Evolutionary conservation across 2,113 vertebrate species (phyloP).

Genomic region (Todiramphus chloris): DNA sequence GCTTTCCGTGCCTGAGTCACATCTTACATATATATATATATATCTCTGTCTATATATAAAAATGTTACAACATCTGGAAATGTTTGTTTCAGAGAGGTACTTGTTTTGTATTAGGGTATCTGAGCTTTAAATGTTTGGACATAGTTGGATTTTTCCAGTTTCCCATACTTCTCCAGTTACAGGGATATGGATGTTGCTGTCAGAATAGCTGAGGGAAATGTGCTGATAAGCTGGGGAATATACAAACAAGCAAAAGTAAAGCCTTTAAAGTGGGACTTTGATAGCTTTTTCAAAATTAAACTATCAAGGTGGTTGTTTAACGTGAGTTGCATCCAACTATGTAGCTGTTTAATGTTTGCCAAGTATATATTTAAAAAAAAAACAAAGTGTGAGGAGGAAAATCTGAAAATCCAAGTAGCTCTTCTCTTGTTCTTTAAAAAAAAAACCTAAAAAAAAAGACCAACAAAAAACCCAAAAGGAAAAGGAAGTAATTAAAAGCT

Average conservation of each 20-base stretch:
- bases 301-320: not conserved
- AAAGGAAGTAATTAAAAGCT: slow-evolving; percentile 29
- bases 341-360: not conserved
- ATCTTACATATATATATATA: slow-evolving; percentile 19
- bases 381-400: not conserved
- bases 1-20: slow-evolving; percentile 42
- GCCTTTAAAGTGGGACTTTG: not conserved
- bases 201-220: not conserved
- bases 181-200: not conserved
- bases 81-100: slow-evolving; percentile 25
- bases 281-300: not conserved
- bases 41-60: not conserved
- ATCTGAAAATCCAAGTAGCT: not conserved
- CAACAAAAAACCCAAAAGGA: not conserved
- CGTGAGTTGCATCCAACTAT: not conserved
- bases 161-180: slow-evolving; percentile 38
- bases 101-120: slow-evolving; percentile 7
- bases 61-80: slow-evolving; percentile 50
- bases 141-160: slow-evolving; percentile 9
- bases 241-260: not conserved
- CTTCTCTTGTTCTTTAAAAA: not conserved
- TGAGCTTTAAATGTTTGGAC: slow-evolving; percentile 14
- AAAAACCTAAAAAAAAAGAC: too few relatives aligned
- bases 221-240: not conserved
- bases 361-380: not conserved